Conservation (phyloP, 64 coral and sea anemone genomes). For the Stichodactyla mertensii region DNA sequence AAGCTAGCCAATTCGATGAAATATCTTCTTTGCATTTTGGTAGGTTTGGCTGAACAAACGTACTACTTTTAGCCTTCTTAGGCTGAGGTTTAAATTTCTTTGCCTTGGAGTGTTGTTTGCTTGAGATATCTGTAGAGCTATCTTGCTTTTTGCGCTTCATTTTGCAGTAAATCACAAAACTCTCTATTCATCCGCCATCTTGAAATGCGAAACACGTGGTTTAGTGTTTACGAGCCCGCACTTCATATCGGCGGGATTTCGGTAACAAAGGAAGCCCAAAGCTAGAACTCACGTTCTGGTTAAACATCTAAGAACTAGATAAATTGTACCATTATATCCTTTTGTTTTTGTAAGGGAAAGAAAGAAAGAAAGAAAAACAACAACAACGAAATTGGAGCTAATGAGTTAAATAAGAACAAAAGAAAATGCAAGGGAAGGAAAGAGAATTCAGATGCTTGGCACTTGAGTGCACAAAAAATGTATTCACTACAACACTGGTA, state of each 20-base stretch:
- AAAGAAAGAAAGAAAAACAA: not conserved
- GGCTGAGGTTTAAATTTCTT: slow-evolving; percentile 5
- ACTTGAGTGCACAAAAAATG: too few relatives aligned
- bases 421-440: too few relatives aligned
- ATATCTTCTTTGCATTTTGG: not conserved
- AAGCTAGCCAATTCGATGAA: not conserved
- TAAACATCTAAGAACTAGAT: too few relatives aligned
- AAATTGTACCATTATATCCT: too few relatives aligned
- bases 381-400: not conserved
- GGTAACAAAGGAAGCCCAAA: not conserved
- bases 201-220: not conserved
- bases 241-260: not conserved
- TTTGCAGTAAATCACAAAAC: not conserved
- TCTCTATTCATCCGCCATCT: not conserved
- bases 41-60: not conserved
- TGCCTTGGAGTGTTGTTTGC: not conserved
- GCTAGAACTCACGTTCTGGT: not conserved
- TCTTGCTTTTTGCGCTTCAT: not conserved
- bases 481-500: too few relatives aligned
- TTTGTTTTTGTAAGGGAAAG: not conserved
- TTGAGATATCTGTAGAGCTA: not conserved
- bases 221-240: not conserved
- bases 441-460: too few relatives aligned
- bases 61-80: not conserved
- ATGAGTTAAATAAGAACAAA: not conserved